Evolutionary conservation across 2,888 invertebrate species (phyloP), one percentile per base, ranked within the genome.

Genomic region (Rhabditoides inermis): DNA sequence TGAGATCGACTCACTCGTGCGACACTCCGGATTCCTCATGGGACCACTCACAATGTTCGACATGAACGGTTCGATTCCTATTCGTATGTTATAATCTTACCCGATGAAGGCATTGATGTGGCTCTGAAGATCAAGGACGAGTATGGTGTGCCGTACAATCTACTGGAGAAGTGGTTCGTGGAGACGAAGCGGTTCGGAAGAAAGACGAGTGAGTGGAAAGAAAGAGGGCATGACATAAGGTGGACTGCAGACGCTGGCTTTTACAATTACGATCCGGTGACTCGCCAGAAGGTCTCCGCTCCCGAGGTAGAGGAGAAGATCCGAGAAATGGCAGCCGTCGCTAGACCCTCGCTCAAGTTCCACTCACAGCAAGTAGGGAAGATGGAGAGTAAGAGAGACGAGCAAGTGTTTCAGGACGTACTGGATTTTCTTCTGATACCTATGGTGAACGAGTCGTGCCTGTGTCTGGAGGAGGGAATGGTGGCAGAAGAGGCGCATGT

Each of bases 21-120:
- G 45, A 2, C 53, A 52, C 10, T 55, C 54, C 18, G 69, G 69
- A 26, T 61, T 69, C 27, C 49, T 65, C 20, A 67, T 68, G 67
- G 69, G 69, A 0, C 69, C 69, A 7, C 37, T 65, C n/a, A 65
- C 69, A 37, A 56, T 69, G 50, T 45, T 50, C 25, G 69, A 69
- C 45, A 68, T 69, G 69, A 69, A 69, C 51, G 69, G 69, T 58
- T 5, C 3, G 32, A 22, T 40, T 5, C 10, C 15, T 30, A 30
- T 23, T 2, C 18, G 12, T 40, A 45, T 7, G 32, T n/a, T 30
- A n/a, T n/a, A n/a, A n/a, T n/a, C n/a, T n/a, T n/a, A n/a, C n/a
- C n/a, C n/a, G n/a, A n/a, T n/a, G 22, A 27, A 60, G 60, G 60
- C 26, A 35, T 67, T 12, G 69, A 69, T 49, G 67, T 69, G 0